Conservation (phyloP, 2,888 invertebrate species). For the Phymatocera aterrima region DNA sequence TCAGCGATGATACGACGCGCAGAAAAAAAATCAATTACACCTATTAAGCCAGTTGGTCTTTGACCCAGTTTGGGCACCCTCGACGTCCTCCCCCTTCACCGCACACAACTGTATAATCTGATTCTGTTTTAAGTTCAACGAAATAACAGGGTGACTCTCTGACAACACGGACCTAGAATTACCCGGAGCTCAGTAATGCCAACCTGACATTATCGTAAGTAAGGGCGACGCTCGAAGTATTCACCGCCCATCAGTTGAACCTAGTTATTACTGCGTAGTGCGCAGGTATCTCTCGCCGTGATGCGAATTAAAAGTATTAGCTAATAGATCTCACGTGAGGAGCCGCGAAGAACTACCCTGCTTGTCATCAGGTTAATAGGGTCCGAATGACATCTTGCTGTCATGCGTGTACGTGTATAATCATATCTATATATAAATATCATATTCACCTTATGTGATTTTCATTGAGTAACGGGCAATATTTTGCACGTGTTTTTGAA, state of each 20-base stretch:
- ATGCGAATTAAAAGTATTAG: constrained; percentile 26
- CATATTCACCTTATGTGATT: background rate
- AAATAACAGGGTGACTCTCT: constrained; percentile 53
- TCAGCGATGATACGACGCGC: constrained; percentile 11
- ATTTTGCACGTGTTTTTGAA: background rate
- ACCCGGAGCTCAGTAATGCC: constrained; percentile 52
- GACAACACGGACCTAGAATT: constrained; percentile 53
- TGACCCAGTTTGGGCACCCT: constrained; percentile 39
- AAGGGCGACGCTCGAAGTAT: constrained; percentile 52
- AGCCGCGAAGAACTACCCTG: background rate
- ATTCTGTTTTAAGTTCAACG: constrained; percentile 53
- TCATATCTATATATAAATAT: background rate
- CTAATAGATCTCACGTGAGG: constrained; percentile 5
- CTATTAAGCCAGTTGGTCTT: constrained; percentile 41
- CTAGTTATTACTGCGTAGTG: constrained; percentile 54
- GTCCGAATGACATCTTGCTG: background rate
- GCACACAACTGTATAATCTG: constrained; percentile 51
- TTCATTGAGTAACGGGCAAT: background rate
- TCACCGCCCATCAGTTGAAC: constrained; percentile 55
- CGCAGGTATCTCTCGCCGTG: constrained; percentile 47
- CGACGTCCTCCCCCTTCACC: background rate
- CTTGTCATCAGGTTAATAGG: background rate
- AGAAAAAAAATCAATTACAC: constrained; percentile 27
- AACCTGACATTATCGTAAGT: constrained; percentile 52
- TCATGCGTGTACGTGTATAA: background rate